phyloP scores from a whole-genome alignment of 92 coral and sea anemone species.

The Blastomussa wellsi region DNA sequence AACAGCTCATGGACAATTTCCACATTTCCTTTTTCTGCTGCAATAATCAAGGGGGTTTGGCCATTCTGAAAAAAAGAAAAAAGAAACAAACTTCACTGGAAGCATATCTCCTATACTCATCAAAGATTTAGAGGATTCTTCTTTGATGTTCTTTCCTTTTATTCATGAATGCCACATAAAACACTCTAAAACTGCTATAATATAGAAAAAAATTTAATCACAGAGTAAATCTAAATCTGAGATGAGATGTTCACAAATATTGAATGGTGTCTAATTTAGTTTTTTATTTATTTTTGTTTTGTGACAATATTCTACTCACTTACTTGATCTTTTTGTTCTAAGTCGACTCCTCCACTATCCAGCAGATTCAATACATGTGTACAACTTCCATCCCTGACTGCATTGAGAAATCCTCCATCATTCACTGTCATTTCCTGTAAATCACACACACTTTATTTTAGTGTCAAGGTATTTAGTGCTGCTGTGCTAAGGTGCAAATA shows the following conservation, averaged over 20 bases:
- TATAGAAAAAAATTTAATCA: too few species aligned
- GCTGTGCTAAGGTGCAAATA: too few species aligned
- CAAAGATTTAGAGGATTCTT: too few species aligned
- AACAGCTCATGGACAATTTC: constrained; percentile 85
- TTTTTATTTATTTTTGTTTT: not conserved
- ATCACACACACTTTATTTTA: too few species aligned
- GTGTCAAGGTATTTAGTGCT: too few species aligned
- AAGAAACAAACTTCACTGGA: not conserved
- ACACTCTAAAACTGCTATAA: too few species aligned
- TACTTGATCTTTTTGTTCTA: constrained; percentile 84
- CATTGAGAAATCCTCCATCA: constrained; percentile 74
- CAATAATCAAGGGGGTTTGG: constrained; percentile 84
- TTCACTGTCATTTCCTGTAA: constrained; percentile 58
- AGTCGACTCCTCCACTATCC: constrained; percentile 63
- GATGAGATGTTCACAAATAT: too few species aligned
- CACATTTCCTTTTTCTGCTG: constrained; percentile 84
- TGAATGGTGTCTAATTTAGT: too few species aligned
- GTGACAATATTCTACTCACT: not conserved
- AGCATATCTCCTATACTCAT: not conserved
- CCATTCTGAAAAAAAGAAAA: constrained; percentile 59
- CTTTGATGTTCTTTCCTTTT: too few species aligned
- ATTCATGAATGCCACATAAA: too few species aligned
- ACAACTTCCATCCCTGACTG: constrained; percentile 85
- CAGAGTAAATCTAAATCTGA: too few species aligned
- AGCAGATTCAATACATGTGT: constrained; percentile 66